phyloP scores from a whole-genome alignment of 2,888 invertebrate species.

The Acanthosepion pharaonis region DNA sequence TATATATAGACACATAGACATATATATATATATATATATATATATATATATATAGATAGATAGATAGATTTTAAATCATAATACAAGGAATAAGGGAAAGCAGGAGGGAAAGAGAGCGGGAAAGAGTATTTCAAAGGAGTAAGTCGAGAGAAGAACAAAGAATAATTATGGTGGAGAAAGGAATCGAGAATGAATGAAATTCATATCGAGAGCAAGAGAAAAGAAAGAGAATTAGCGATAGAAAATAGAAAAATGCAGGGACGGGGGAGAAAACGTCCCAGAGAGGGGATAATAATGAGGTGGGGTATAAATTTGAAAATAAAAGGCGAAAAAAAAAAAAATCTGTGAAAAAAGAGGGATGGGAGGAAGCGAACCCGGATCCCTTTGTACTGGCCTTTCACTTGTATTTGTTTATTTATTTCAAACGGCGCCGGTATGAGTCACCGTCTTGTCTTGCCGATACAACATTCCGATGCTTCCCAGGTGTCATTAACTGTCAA shows the following conservation, averaged over 20 bases:
- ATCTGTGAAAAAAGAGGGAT: background rate
- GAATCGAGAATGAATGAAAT: no score
- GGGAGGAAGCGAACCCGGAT: background rate
- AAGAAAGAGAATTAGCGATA: no score
- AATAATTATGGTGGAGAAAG: no score
- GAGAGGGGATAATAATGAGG: background rate
- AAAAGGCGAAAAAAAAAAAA: background rate
- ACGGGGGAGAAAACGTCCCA: background rate
- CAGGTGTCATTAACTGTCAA: conserved; percentile 33
- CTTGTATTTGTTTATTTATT: background rate
- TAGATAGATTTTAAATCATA: no score
- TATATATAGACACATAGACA: no score
- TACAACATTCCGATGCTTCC: conserved; percentile 16
- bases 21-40: no score
- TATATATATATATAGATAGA: no score
- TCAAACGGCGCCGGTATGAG: background rate
- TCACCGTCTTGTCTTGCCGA: conserved; percentile 4
- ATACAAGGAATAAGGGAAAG: background rate
- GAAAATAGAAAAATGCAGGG: background rate
- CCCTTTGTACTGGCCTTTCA: background rate
- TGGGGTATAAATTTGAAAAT: background rate
- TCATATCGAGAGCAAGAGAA: no score
- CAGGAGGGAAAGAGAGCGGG: background rate
- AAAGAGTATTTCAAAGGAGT: background rate
- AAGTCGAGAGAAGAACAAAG: no score